These are phyloP conservation scores for Deilephila elpenor DNA, from an alignment of 2,888 invertebrate genomes.

Conservation along the genomic window DNA sequence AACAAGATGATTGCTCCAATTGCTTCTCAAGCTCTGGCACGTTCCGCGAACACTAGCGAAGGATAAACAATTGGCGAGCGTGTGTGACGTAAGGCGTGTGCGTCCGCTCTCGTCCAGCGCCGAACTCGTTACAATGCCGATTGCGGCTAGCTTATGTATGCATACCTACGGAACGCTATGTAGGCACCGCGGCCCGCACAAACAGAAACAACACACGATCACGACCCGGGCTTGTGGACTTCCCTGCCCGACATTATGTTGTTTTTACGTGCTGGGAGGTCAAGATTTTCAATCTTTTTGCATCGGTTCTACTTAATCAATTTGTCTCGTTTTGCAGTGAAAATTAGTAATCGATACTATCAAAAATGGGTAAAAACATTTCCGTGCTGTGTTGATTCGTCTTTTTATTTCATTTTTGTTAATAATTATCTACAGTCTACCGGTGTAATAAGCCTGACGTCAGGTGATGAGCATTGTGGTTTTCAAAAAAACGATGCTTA, in stretches of 20 bases:
- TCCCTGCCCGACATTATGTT: background rate
- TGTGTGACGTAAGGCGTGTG: constrained; percentile 55
- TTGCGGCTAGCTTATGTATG: constrained; percentile 55
- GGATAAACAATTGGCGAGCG: constrained; percentile 48
- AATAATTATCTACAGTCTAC: no score
- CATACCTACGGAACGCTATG: constrained; percentile 29
- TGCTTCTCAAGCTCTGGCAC: constrained; percentile 71
- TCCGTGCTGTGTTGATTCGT: background rate
- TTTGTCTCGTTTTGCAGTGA: background rate
- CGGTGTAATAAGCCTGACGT: no score
- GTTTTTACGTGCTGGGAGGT: background rate
- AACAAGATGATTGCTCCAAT: constrained; percentile 82
- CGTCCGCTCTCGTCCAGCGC: constrained; percentile 60
- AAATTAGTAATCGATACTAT: background rate
- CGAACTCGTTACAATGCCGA: constrained; percentile 65
- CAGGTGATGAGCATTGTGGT: no score
- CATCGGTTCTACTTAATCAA: background rate
- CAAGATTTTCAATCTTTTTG: background rate
- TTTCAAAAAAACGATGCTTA: no score
- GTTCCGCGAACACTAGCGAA: constrained; percentile 65
- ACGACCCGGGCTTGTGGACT: constrained; percentile 19
- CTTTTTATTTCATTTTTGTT: no score
- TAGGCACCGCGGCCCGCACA: constrained; percentile 15
- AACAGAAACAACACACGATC: constrained; percentile 19
- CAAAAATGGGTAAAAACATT: background rate